phyloP scores from a whole-genome alignment of 1,140 invertebrate genomes.

The Cydia pomonella region DNA sequence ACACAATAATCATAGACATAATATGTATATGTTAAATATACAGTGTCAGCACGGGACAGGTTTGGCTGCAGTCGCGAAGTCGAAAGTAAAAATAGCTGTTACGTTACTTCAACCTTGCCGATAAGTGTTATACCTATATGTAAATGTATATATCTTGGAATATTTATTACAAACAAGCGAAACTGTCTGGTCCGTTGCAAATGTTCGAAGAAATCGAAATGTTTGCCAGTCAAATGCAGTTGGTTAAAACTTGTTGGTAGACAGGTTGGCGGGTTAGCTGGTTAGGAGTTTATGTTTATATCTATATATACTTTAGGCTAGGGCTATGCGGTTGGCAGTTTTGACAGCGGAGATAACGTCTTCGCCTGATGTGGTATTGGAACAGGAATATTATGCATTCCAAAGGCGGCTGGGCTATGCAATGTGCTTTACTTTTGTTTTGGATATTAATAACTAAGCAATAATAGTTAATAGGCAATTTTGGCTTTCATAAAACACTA shows the following conservation, averaged over 20 bases:
- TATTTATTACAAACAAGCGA: conserved; percentile 24
- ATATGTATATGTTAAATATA: background rate
- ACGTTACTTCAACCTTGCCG: conserved; percentile 26
- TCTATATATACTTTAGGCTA: no score
- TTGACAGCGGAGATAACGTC: conserved; percentile 1
- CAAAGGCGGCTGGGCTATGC: background rate
- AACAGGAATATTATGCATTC: background rate
- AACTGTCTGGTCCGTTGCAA: background rate
- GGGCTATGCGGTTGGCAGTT: conserved; percentile 11
- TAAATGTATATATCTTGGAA: background rate
- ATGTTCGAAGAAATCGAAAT: no score
- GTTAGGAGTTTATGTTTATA: conserved; percentile 1
- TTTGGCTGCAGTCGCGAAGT: conserved; percentile 29
- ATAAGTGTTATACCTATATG: conserved; percentile 2
- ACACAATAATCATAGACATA: background rate
- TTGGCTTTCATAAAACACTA: background rate
- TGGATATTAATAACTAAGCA: background rate
- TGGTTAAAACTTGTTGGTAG: conserved; percentile 8
- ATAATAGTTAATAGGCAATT: background rate
- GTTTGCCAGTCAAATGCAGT: conserved; percentile 16
- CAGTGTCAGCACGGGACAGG: conserved; percentile 22
- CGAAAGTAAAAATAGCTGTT: conserved; percentile 32
- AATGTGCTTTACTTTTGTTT: background rate
- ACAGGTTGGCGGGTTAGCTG: conserved; percentile 1
- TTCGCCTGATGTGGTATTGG: background rate